Evolutionary conservation across 53 echinoderm and acorn worm genomes (phyloP).

Genomic region (Patiria pectinifera): DNA sequence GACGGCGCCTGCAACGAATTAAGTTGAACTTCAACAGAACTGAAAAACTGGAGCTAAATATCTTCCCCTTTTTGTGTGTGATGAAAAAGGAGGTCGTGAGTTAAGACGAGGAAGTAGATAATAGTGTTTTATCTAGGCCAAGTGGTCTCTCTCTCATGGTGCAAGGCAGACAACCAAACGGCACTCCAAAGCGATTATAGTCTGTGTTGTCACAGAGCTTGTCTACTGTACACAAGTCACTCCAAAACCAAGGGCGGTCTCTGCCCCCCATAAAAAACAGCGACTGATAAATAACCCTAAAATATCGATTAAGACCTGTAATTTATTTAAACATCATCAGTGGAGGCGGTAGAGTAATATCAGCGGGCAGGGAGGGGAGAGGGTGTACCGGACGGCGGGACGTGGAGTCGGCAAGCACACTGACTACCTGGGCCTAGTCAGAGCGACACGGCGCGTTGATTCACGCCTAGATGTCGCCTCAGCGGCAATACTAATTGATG

Average conservation of each 20-base stretch:
- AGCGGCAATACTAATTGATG: slow-evolving; percentile 45
- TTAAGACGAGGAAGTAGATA: slow-evolving; percentile 43
- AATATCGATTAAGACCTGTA: slow-evolving; percentile 44
- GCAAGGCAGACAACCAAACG: slow-evolving; percentile 18
- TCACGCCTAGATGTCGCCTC: slow-evolving; percentile 60
- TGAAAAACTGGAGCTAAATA: neutral
- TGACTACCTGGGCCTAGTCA: neutral
- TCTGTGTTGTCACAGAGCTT: slow-evolving; percentile 45
- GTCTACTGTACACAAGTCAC: slow-evolving; percentile 57
- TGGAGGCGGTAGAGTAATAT: neutral
- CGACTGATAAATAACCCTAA: slow-evolving; percentile 59
- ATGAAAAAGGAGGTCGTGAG: slow-evolving; percentile 31
- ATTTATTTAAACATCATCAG: slow-evolving; percentile 46
- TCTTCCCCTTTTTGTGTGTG: neutral
- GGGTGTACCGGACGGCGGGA: neutral
- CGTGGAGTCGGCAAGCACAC: neutral
- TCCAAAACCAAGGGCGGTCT: slow-evolving; percentile 42
- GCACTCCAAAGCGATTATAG: slow-evolving; percentile 33
- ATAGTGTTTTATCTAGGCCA: slow-evolving; percentile 56
- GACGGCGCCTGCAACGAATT: neutral
- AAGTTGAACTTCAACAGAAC: neutral
- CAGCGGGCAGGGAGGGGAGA: neutral
- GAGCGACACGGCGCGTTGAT: neutral
- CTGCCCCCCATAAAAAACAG: neutral
- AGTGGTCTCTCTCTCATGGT: slow-evolving; percentile 5